Conservation (phyloP, 2,797 vertebrate genomes). For the Rachycentron canadum region DNA sequence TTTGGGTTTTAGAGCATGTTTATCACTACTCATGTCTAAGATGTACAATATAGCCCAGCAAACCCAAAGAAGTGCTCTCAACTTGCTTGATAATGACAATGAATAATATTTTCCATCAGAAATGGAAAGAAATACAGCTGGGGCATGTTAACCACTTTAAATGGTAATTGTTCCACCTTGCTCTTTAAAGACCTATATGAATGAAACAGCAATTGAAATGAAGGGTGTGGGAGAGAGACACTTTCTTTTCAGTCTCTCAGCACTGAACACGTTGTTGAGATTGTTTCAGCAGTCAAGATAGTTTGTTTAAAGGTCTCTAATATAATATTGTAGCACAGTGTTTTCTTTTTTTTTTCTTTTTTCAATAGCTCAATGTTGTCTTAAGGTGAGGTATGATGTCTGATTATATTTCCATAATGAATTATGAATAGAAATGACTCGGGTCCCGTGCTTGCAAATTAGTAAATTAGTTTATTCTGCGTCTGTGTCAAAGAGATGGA, state of each 20-base stretch:
- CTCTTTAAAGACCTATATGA: slow-evolving; percentile 69
- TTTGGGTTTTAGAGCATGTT: slow-evolving; percentile 68
- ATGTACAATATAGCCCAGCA: slow-evolving; percentile 59
- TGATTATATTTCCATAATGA: slow-evolving; percentile 84
- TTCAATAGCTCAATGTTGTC: slow-evolving; percentile 39
- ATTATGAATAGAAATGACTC: slow-evolving; percentile 81
- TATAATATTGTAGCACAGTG: not conserved
- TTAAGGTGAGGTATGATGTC: slow-evolving; percentile 75
- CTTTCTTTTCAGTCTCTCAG: slow-evolving; percentile 36
- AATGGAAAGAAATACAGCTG: slow-evolving; percentile 67
- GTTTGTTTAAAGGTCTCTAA: slow-evolving; percentile 53
- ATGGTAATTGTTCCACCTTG: slow-evolving; percentile 80
- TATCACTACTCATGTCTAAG: slow-evolving; percentile 60
- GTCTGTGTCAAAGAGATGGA: slow-evolving; percentile 74
- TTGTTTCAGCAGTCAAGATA: slow-evolving; percentile 51
- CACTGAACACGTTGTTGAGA: slow-evolving; percentile 33
- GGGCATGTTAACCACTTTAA: slow-evolving; percentile 79
- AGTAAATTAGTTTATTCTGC: slow-evolving; percentile 82
- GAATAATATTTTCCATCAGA: slow-evolving; percentile 75
- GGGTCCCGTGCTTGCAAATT: slow-evolving; percentile 81
- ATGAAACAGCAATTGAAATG: slow-evolving; percentile 71
- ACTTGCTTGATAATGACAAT: slow-evolving; percentile 77
- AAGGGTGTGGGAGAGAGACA: slow-evolving; percentile 54
- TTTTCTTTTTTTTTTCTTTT: not conserved
- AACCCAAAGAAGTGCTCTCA: slow-evolving; percentile 56